A percentile compares a stretch with the other conserved stretches of the same genome.
Conservation (phyloP, 2,113 vertebrate species). For the Chlamydotis undulata region DNA sequence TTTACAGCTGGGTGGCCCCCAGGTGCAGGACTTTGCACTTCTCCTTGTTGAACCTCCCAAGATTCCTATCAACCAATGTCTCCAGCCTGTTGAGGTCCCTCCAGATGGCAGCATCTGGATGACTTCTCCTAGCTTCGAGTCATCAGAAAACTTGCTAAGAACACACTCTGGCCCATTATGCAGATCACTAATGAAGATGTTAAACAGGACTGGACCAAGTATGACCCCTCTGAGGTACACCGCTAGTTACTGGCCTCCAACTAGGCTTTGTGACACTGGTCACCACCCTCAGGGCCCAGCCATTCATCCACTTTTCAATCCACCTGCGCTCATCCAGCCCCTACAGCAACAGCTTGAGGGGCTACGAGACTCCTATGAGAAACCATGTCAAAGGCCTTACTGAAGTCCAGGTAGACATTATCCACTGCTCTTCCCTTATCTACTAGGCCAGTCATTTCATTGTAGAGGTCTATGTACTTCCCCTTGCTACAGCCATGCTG, state of each 20-base stretch:
- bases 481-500: neutral
- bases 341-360: neutral
- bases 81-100: too few species aligned
- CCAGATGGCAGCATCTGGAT: too few species aligned
- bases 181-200: too few species aligned
- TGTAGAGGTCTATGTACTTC: neutral
- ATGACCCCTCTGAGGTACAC: too few species aligned
- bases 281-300: neutral
- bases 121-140: too few species aligned
- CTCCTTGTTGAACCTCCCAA: too few species aligned
- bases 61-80: too few species aligned
- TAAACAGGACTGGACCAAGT: too few species aligned
- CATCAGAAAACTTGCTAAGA: too few species aligned
- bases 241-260: too few species aligned
- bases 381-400: neutral
- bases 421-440: neutral
- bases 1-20: neutral
- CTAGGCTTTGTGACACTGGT: too few species aligned
- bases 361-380: neutral
- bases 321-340: neutral
- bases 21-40: neutral
- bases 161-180: too few species aligned
- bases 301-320: neutral
- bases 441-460: neutral
- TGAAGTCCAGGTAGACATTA: neutral